Conservation (phyloP, 1,140 invertebrate species). For the Scaptomyza montana region DNA sequence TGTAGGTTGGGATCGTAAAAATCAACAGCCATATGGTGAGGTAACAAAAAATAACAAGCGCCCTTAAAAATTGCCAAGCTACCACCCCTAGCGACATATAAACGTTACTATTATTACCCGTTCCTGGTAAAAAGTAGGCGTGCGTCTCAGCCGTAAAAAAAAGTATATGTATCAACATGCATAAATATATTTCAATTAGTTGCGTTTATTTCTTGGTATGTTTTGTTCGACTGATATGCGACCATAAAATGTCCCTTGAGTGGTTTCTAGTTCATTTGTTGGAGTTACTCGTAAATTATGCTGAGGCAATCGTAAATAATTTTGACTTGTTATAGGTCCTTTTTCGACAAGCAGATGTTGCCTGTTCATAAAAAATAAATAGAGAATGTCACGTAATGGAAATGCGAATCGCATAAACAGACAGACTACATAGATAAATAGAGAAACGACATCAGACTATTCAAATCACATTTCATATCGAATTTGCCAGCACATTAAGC, state of each 20-base stretch:
- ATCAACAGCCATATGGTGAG: conserved; percentile 73
- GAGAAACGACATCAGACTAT: conserved; percentile 9
- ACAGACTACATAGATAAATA: background rate
- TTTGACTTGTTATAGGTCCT: conserved; percentile 72
- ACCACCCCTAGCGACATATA: conserved; percentile 59
- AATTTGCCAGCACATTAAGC: conserved; percentile 67
- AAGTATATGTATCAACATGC: conserved; percentile 49
- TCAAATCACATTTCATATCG: conserved; percentile 44
- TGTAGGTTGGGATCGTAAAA: conserved; percentile 60
- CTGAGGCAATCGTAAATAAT: conserved; percentile 73
- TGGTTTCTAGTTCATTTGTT: conserved; percentile 66
- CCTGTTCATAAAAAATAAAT: conserved; percentile 47
- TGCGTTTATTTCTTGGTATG: conserved; percentile 53
- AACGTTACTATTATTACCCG: conserved; percentile 10
- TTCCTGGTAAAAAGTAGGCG: conserved; percentile 23
- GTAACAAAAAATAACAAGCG: conserved; percentile 80
- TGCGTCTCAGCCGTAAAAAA: conserved; percentile 39
- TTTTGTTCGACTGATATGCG: conserved; percentile 21
- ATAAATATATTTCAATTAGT: conserved; percentile 78
- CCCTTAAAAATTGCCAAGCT: conserved; percentile 37
- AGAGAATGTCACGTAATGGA: conserved; percentile 25
- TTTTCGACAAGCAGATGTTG: conserved; percentile 64
- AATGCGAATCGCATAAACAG: background rate
- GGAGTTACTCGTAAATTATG: conserved; percentile 72
- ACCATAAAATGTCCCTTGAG: conserved; percentile 64